Conservation (phyloP, 2,888 invertebrate genomes). For the Elmis aenea region DNA sequence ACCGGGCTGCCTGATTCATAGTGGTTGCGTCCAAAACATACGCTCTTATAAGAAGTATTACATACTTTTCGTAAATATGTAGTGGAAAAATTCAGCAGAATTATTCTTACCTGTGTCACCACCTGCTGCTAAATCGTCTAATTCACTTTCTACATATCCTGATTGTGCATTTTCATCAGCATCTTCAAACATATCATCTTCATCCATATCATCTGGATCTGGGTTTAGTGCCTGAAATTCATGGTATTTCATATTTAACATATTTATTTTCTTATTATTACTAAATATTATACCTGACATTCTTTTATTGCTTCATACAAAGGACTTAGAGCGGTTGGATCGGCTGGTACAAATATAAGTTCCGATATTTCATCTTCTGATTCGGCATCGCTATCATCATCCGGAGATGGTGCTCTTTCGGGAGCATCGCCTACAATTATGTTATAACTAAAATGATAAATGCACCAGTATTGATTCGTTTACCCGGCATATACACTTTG, state of each 20-base stretch:
- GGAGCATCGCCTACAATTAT: conserved; percentile 18
- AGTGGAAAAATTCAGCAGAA: no score
- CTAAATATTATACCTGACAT: conserved; percentile 55
- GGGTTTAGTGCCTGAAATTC: conserved; percentile 65
- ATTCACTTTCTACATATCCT: conserved; percentile 38
- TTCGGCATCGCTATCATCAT: conserved; percentile 47
- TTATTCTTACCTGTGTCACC: conserved; percentile 24
- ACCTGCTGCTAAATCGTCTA: conserved; percentile 15
- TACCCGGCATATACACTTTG: conserved; percentile 52
- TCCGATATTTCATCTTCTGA: conserved; percentile 60
- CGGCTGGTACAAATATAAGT: conserved; percentile 66
- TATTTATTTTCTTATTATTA: neutral
- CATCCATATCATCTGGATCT: conserved; percentile 62
- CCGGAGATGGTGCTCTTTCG: conserved; percentile 34
- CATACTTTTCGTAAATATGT: no score
- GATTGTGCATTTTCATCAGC: conserved; percentile 40
- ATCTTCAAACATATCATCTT: conserved; percentile 48
- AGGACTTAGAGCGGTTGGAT: conserved; percentile 55
- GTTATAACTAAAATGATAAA: neutral
- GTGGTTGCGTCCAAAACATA: no score
- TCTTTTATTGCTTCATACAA: conserved; percentile 72
- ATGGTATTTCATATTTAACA: conserved; percentile 5
- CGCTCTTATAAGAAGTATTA: no score
- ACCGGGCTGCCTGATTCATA: no score
- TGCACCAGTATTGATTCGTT: neutral